Evolutionary conservation across 1,140 invertebrate genomes (phyloP).

Genomic region (Drosophila aff.): DNA sequence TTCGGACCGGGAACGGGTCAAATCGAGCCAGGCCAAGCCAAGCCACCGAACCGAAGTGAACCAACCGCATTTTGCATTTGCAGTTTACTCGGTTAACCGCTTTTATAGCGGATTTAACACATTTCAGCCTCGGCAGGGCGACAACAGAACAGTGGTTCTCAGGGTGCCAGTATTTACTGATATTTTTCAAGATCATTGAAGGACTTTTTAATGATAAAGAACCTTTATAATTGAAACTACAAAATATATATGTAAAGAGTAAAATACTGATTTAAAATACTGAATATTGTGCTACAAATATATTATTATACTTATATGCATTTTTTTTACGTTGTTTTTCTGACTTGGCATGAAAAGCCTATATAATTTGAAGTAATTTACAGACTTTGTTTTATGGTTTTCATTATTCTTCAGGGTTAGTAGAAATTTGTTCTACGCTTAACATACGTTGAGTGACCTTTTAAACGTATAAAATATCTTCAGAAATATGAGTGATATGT

Average conservation of each 20-base stretch:
- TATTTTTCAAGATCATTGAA: background rate
- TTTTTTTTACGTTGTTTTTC: no score
- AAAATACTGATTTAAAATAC: no score
- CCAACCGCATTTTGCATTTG: conserved; percentile 76
- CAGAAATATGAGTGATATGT: background rate
- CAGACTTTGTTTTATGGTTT: no score
- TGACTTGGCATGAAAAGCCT: no score
- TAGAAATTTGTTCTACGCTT: no score
- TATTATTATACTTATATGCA: no score
- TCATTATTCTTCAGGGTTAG: no score
- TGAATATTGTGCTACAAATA: no score
- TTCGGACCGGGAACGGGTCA: conserved; percentile 2
- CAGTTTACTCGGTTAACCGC: conserved; percentile 79
- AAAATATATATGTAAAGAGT: no score
- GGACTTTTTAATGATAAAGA: no score
- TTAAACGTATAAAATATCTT: background rate
- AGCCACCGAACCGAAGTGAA: conserved; percentile 33
- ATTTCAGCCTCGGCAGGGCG: conserved; percentile 41
- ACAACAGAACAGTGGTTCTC: conserved; percentile 34
- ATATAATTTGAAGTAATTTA: no score
- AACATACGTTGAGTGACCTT: background rate
- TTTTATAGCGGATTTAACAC: conserved; percentile 79
- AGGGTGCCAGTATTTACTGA: background rate
- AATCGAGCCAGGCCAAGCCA: conserved; percentile 29
- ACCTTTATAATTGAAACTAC: no score